Percentiles rank a stretch among this genome's conserved stretches.
phyloP scores from a whole-genome alignment of 2,113 vertebrate genomes.

The Anser brachyrhynchus region DNA sequence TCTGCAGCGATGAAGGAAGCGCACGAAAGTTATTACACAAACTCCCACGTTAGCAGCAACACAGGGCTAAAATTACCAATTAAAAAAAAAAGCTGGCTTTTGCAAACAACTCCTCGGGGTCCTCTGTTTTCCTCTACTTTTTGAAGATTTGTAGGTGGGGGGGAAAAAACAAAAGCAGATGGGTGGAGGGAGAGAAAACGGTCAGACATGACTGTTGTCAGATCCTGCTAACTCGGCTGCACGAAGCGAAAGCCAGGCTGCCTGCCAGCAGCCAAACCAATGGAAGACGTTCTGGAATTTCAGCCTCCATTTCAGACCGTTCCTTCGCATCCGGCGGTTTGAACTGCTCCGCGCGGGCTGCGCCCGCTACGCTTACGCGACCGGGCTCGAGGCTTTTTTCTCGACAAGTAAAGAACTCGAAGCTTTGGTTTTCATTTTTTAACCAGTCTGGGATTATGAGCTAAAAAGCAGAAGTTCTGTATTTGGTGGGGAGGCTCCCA shows the following conservation, averaged over 20 bases:
- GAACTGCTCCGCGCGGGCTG: neutral
- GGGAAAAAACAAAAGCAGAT: conserved; percentile 34
- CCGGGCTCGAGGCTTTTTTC: neutral
- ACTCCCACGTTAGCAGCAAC: conserved; percentile 35
- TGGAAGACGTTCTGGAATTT: conserved; percentile 68
- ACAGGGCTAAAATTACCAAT: neutral
- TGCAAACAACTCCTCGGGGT: neutral
- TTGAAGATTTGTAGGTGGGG: conserved; percentile 28
- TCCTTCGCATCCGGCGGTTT: neutral
- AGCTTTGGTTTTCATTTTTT: neutral
- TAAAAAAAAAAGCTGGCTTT: neutral
- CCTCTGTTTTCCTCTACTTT: conserved; percentile 17
- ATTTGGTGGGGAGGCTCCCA: neutral
- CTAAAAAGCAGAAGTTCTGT: neutral
- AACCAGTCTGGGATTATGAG: neutral
- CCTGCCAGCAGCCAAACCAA: conserved; percentile 62
- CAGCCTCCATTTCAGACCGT: conserved; percentile 68
- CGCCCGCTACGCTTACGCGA: neutral
- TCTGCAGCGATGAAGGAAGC: neutral
- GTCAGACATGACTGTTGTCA: conserved; percentile 35
- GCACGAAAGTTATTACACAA: conserved; percentile 11
- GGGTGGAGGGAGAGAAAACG: neutral
- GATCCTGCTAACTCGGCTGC: conserved; percentile 22
- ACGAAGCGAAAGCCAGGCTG: conserved; percentile 53
- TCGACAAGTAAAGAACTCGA: neutral